phyloP scores from a whole-genome alignment of 2,113 vertebrate genomes.

The Aramus guarauna region DNA sequence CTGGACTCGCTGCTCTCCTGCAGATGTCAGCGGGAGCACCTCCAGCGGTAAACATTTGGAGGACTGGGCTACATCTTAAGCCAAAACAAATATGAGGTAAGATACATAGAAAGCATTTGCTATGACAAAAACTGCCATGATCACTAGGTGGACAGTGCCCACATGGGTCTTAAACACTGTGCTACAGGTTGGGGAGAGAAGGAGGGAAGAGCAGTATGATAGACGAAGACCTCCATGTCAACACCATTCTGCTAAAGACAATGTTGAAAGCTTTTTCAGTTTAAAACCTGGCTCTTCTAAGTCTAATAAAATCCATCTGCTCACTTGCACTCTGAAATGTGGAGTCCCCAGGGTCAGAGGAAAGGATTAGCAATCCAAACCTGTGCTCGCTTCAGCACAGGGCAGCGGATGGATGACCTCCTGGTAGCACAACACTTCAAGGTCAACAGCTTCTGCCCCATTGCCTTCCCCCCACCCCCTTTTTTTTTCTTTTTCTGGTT shows the following conservation, averaged over 20 bases:
- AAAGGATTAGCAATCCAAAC: neutral
- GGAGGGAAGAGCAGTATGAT: neutral
- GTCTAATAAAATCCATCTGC: conserved; percentile 16
- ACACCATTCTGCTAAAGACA: neutral
- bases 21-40: neutral
- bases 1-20: neutral
- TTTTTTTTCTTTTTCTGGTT: neutral
- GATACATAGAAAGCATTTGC: neutral
- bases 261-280: neutral
- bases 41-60: neutral
- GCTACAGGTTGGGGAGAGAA: neutral
- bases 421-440: neutral
- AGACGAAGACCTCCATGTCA: neutral
- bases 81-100: conserved; percentile 15
- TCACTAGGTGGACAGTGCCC: neutral
- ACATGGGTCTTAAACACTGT: neutral
- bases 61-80: neutral
- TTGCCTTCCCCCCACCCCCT: neutral
- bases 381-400: neutral
- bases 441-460: neutral
- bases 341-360: neutral
- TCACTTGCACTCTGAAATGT: neutral
- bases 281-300: neutral
- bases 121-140: neutral
- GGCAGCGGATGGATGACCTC: neutral